Percentiles rank a stretch among this genome's conserved stretches.
phyloP scores from a whole-genome alignment of 2,113 vertebrate genomes.

The Sminthopsis crassicaudata region DNA sequence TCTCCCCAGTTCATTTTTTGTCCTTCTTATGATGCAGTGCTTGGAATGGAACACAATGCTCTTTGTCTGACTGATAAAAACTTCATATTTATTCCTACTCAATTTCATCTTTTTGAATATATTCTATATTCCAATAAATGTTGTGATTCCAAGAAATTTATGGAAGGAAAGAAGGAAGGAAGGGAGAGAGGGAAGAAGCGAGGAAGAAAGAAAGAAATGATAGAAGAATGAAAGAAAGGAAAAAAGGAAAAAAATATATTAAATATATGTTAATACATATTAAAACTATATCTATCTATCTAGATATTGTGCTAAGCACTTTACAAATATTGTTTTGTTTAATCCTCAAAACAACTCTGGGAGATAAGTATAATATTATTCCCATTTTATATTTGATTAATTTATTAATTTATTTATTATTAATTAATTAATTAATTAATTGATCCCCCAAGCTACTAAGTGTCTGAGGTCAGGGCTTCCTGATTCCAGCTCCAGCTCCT shows the following conservation, averaged over 20 bases:
- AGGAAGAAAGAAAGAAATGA: accelerated
- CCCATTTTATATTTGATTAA: background rate
- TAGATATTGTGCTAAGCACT: background rate
- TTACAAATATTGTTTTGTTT: background rate
- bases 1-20: background rate
- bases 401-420: too few species aligned
- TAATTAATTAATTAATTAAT: too few species aligned
- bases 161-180: background rate
- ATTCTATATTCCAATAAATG: background rate
- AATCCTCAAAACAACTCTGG: background rate
- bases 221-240: too few species aligned
- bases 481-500: background rate
- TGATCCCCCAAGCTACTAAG: too few species aligned
- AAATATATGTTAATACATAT: background rate
- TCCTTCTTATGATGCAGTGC: background rate
- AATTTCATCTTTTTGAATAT: background rate
- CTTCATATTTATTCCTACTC: background rate
- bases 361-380: background rate
- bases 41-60: background rate
- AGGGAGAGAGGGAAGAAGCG: too few species aligned
- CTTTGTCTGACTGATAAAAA: background rate
- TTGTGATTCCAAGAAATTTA: background rate
- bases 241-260: background rate
- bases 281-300: background rate
- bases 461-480: background rate